Conservation (phyloP, 2,113 vertebrate genomes). For the Crotalus horridus region DNA sequence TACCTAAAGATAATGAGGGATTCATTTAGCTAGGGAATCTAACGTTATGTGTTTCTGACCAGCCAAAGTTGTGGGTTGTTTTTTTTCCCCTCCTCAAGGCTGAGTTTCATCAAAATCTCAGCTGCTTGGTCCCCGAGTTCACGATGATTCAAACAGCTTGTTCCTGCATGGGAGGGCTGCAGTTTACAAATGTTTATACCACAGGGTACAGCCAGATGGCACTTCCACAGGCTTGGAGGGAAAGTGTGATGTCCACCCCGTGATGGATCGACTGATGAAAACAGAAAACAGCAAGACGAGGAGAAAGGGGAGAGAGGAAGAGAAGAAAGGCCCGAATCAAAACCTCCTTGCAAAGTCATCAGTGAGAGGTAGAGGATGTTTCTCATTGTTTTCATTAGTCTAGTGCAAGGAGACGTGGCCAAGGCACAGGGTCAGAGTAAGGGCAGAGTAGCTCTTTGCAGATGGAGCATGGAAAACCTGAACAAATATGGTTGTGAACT, state of each 20-base stretch:
- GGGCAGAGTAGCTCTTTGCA: neutral
- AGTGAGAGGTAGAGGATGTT: neutral
- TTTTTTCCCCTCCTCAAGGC: neutral
- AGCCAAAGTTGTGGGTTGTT: neutral
- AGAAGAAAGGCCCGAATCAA: neutral
- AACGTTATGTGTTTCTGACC: neutral
- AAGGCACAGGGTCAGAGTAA: neutral
- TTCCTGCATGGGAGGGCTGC: neutral
- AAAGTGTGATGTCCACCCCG: neutral
- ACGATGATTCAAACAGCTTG: neutral
- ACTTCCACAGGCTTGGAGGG: neutral
- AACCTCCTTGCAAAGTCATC: neutral
- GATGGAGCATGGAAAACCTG: neutral
- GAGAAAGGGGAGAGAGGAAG: neutral
- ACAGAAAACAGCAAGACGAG: constrained; percentile 8
- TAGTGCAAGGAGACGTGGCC: neutral
- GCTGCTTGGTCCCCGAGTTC: neutral
- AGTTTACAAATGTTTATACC: constrained; percentile 19
- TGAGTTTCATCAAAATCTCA: neutral
- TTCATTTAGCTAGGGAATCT: neutral
- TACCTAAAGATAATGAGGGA: neutral
- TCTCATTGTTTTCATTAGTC: neutral
- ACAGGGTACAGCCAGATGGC: constrained; percentile 31
- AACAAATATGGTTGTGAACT: neutral
- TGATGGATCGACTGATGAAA: constrained; percentile 19